phyloP scores from a whole-genome alignment of 2,113 vertebrate species.

The Eublepharis macularius region DNA sequence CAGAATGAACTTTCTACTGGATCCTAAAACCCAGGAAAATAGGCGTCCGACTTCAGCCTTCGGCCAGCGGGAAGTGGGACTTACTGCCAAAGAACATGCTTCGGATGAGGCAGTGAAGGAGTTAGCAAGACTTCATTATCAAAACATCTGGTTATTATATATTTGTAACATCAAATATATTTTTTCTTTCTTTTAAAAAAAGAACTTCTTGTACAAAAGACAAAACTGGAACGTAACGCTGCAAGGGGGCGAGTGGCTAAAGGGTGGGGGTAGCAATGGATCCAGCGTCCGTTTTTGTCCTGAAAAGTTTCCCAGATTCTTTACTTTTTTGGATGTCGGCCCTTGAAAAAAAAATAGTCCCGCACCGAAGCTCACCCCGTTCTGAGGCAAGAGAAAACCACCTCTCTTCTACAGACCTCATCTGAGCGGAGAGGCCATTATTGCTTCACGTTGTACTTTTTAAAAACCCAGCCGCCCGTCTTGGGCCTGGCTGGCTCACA shows the following conservation, averaged over 20 bases:
- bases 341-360: neutral
- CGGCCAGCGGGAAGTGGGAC: neutral
- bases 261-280: too few relatives aligned
- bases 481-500: constrained; percentile 30
- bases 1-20: too few relatives aligned
- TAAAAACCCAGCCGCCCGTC: neutral
- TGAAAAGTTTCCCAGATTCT: neutral
- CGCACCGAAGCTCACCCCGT: neutral
- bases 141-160: neutral
- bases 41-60: too few relatives aligned
- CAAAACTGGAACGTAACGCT: neutral
- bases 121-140: neutral
- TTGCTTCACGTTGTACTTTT: neutral
- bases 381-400: neutral
- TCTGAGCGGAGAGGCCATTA: neutral
- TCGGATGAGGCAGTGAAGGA: neutral
- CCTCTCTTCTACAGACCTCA: neutral
- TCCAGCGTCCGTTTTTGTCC: neutral
- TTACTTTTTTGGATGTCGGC: neutral
- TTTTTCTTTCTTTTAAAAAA: neutral
- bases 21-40: too few relatives aligned
- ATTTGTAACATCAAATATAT: neutral
- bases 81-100: neutral
- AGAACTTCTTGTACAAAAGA: neutral
- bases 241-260: too few relatives aligned